Conservation (phyloP, 2,113 vertebrate species). For the Puma concolor region DNA sequence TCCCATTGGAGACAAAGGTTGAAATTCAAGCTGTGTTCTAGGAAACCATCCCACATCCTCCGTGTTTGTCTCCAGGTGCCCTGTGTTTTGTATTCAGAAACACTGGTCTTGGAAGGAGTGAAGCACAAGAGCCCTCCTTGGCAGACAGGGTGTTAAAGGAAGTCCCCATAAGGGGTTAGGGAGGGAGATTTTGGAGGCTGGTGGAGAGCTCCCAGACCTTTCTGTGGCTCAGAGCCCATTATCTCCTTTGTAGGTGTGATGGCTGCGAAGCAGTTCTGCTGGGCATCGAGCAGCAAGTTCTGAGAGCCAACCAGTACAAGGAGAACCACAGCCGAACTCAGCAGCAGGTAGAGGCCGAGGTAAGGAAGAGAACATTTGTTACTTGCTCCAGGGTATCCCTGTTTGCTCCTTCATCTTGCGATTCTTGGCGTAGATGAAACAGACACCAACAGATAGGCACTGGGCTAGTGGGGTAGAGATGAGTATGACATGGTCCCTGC, state of each 20-base stretch:
- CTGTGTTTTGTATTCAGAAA: neutral
- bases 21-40: neutral
- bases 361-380: slow-evolving; percentile 61
- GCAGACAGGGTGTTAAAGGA: neutral
- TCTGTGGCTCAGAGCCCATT: neutral
- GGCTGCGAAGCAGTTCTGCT: slow-evolving; percentile 89
- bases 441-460: fast-evolving
- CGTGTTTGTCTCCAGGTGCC: neutral
- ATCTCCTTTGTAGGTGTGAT: slow-evolving; percentile 86
- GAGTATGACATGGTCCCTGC: neutral
- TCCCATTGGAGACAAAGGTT: neutral
- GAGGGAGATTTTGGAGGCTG: neutral
- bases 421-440: neutral
- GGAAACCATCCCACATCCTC: neutral
- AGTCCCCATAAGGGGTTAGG: fast-evolving
- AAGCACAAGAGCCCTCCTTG: neutral
- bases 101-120: neutral
- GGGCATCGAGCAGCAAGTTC: slow-evolving; percentile 90
- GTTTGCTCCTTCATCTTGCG: neutral
- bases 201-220: neutral
- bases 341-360: slow-evolving; percentile 91
- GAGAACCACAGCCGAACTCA: slow-evolving; percentile 88
- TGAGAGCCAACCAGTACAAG: slow-evolving; percentile 89
- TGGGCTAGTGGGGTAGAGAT: neutral
- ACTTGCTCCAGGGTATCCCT: neutral